Evolutionary conservation across 2,797 vertebrate species (phyloP).

Genomic region (Clarias platycephalus): DNA sequence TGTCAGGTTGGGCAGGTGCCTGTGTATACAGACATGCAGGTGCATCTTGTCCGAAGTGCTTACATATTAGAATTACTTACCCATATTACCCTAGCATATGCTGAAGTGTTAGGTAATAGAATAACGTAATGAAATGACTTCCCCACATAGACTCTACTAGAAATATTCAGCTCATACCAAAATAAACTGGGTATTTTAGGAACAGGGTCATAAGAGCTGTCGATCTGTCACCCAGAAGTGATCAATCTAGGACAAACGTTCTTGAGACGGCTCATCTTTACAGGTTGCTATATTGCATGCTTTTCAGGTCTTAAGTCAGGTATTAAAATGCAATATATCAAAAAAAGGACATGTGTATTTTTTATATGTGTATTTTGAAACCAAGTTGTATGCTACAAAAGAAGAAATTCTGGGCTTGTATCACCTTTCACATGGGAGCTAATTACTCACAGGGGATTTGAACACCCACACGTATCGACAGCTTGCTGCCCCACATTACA

Average conservation of each 20-base stretch:
- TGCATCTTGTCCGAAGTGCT: slow-evolving; percentile 34
- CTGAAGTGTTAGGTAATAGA: slow-evolving; percentile 45
- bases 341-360: slow-evolving; percentile 42
- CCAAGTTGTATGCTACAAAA: slow-evolving; percentile 39
- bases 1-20: slow-evolving; percentile 15
- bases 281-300: slow-evolving; percentile 5
- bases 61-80: not conserved
- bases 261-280: not conserved
- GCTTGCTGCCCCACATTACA: slow-evolving; percentile 30
- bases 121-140: slow-evolving; percentile 52
- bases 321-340: slow-evolving; percentile 33
- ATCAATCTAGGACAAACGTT: slow-evolving; percentile 51
- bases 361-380: slow-evolving; percentile 50
- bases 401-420: slow-evolving; percentile 49
- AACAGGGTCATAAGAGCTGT: slow-evolving; percentile 52
- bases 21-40: slow-evolving; percentile 11
- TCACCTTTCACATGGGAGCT: slow-evolving; percentile 51
- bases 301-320: slow-evolving; percentile 17
- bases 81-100: not conserved
- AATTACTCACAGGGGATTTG: slow-evolving; percentile 43
- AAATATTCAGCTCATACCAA: slow-evolving; percentile 50
- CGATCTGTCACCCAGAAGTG: slow-evolving; percentile 50
- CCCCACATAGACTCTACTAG: slow-evolving; percentile 40
- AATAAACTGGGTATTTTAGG: slow-evolving; percentile 51
- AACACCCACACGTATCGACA: slow-evolving; percentile 39